Base-by-base conservation (phyloP, 2,113 vertebrate genomes). In the Sapajus apella region DNA sequence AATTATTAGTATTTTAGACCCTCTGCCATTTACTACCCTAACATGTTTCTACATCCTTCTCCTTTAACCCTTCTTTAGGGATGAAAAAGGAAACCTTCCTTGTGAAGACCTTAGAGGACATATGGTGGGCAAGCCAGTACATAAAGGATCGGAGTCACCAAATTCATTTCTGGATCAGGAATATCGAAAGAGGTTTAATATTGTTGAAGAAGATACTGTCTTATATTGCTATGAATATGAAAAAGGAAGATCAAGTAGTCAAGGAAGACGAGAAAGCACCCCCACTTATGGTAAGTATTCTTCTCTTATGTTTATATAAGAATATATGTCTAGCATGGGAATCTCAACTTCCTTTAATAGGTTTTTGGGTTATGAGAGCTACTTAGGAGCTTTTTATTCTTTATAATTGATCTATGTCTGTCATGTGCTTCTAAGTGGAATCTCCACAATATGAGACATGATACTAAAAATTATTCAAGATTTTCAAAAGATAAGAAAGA, bases 111-210 rank as follows among this genome's bases (percentile, higher is more conserved):
- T 99, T 32, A 99, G 99, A 97, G 99, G 99, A 98, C 99, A 99
- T 92, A 99, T 99, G 96, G 98, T 99, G 91, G 98, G 99, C 97
- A 98, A 99, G 87, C 99, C 99, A 0, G 98, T 99, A 61, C 99
- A 99, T 81, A 99, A 99, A 97, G 99, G 99, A 96, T 99, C 99
- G 3, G 99, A 99, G 97, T 99, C 99, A 73, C 99, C 99, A 52
- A 99, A 99, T 98, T 99, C 99, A 45, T 99, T 99, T 98, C 99
- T 99, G 98, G 99, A 99, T 98, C 99, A 99, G 98, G 99, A 99
- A 92, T 99, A 99, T 97, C 99, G 98, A 94, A 99, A 99, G 87
- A 99, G 98, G 30, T 99, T 99, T 96, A 99, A 99, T 37, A 98
- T 99, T 95, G 99, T 99, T 83, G 99, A 99, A 98, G 99, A 99